phyloP scores from a whole-genome alignment of 2,888 invertebrate genomes.

The Synergus gifuensis region DNA sequence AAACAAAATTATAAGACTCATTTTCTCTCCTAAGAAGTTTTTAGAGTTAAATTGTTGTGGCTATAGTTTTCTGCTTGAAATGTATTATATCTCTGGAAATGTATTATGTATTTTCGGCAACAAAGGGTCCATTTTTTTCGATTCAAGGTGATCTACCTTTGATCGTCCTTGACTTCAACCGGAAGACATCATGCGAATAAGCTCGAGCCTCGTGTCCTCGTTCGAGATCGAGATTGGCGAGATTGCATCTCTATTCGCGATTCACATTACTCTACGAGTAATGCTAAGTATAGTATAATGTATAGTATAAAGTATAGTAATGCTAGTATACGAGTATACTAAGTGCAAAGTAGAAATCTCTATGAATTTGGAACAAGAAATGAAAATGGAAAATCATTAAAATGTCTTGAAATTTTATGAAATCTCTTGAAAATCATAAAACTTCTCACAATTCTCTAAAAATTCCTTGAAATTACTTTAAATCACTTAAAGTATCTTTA shows the following conservation, averaged over 20 bases:
- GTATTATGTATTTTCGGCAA: background rate
- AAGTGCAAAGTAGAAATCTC: constrained; percentile 7
- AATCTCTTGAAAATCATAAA: too few species aligned
- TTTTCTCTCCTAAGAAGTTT: constrained; percentile 9
- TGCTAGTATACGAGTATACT: background rate
- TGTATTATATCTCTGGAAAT: too few species aligned
- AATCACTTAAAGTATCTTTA: too few species aligned
- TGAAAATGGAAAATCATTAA: too few species aligned
- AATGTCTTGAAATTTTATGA: too few species aligned
- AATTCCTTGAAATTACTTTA: too few species aligned
- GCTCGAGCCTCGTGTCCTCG: constrained; percentile 48
- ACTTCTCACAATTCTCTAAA: too few species aligned
- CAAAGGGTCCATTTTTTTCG: background rate
- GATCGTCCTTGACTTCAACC: constrained; percentile 55
- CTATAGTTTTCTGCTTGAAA: too few species aligned
- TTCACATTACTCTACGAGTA: too few species aligned
- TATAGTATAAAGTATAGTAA: too few species aligned
- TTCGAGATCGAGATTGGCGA: constrained; percentile 49
- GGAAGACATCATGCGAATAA: constrained; percentile 48
- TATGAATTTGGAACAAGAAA: too few species aligned
- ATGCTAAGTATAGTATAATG: too few species aligned
- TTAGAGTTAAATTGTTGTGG: background rate
- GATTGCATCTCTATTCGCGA: constrained; percentile 51
- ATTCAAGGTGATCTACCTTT: constrained; percentile 50
- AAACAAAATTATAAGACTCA: background rate